Percentiles rank a stretch among this genome's conserved stretches.
phyloP scores from a whole-genome alignment of 2,113 vertebrate species.

The Guaruba guarouba region DNA sequence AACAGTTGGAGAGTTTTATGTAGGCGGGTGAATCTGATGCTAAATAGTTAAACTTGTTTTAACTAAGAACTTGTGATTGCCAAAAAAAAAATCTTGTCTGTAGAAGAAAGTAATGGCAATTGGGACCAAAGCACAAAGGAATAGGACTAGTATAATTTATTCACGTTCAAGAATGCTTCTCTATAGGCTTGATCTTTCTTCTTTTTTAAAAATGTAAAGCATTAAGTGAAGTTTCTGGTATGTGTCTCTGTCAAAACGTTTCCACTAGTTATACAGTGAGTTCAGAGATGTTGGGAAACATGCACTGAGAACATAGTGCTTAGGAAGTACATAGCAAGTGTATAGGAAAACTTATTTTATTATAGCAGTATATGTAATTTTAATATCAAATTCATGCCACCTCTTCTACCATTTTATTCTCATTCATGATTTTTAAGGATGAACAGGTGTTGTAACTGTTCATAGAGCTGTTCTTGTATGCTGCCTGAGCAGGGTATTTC shows the following conservation, averaged over 20 bases:
- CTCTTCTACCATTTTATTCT: not conserved
- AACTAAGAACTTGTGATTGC: constrained; percentile 21
- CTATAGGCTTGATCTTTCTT: not conserved
- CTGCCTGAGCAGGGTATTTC: not conserved
- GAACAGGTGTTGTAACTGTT: not conserved
- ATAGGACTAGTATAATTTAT: not conserved
- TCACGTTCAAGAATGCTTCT: not conserved
- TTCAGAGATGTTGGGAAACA: not conserved
- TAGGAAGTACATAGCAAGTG: not conserved
- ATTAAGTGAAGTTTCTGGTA: not conserved
- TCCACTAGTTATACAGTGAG: not conserved
- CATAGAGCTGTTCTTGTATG: not conserved
- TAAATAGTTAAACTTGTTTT: constrained; percentile 59
- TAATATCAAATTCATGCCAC: not conserved
- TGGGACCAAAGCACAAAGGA: constrained; percentile 12
- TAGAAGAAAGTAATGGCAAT: not conserved
- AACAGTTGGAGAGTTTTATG: constrained; percentile 27
- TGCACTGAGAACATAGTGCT: not conserved
- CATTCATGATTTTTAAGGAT: not conserved
- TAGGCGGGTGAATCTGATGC: constrained; percentile 40
- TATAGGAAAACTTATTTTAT: not conserved
- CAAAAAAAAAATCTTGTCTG: constrained; percentile 13
- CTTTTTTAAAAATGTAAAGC: not conserved
- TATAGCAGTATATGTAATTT: not conserved
- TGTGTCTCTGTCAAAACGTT: not conserved